A percentile compares a stretch with the other conserved stretches of the same genome.
Conservation (phyloP, 2,797 vertebrate genomes). For the Cygnus olor region DNA sequence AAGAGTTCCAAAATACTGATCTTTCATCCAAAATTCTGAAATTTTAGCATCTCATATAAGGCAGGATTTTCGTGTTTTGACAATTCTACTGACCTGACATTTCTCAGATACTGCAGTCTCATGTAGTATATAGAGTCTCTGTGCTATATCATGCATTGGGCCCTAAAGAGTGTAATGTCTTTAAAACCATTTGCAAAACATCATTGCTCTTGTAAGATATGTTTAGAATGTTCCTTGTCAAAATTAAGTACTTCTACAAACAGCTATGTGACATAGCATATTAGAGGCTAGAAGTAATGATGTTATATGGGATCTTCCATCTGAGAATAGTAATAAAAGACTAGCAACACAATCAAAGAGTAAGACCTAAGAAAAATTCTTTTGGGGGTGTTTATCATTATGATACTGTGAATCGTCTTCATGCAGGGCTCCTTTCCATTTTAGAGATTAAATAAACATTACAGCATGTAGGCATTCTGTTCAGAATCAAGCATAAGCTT, state of each 20-base stretch:
- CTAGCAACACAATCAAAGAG: neutral
- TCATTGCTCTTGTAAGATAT: neutral
- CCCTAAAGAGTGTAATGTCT: neutral
- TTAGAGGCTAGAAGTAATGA: neutral
- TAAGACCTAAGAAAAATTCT: neutral
- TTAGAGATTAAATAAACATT: neutral
- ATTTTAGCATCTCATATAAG: neutral
- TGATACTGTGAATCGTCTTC: neutral
- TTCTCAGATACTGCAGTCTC: neutral
- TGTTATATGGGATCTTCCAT: neutral
- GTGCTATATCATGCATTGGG: neutral
- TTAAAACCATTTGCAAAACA: neutral
- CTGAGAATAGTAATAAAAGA: neutral
- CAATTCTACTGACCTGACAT: neutral
- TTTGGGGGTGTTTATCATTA: neutral
- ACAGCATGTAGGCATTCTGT: neutral
- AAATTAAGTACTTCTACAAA: neutral
- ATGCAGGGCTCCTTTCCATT: neutral
- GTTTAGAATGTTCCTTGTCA: neutral
- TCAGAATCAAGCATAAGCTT: neutral
- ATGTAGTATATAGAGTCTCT: too few species aligned
- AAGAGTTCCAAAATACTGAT: neutral
- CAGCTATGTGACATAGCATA: neutral
- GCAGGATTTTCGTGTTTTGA: neutral
- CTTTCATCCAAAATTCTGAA: neutral